Evolutionary conservation across 2,888 invertebrate species (phyloP), one percentile per base, ranked within the genome.

Genomic region (Cantharis rustica): DNA sequence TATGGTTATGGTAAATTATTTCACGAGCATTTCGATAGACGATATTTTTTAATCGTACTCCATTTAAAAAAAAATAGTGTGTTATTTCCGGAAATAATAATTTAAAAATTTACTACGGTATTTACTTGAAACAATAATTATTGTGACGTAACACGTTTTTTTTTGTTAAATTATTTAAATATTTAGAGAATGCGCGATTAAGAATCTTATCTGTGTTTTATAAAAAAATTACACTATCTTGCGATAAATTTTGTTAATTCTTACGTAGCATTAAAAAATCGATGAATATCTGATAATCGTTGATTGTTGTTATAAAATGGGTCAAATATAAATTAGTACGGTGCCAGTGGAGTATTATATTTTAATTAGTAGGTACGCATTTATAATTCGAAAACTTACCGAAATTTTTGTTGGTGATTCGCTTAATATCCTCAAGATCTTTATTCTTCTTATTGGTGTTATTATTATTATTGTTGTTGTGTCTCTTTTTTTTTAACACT

Each of bases 401-500:
- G 81, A 86, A 86, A 75, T 83, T 83, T 76, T 84, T 81, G 77
- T 81, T 81, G 82, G 84, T 84, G 75, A 86, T 84, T 81, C 83
- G 85, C 75, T 80, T 78, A 72, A 86, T 82, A 76, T 82, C 81
- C 64, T 81, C 81, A 70, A 82, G 80, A 72, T 84, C 84, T 77
- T 79, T 80, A 73, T 81, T 83, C 77, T 83, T 83, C 80, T 78
- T 82, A 75, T 83, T 84, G 7, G n/a, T 47, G 47, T 80, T 80
- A 75, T 81, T 83, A 75, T 83, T 83, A 80, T 78, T 82, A 75
- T 80, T 82, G 75, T 83, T 82, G 76, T 80, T 82, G 75, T 83
- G 84, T 81, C 84, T 84, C 80, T 83, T 83, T 79, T 82, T 86
- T 76, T 83, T 82, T 80, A 86, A 82, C 80, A 90, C 90, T 79